Base-by-base conservation (phyloP, 2,888 invertebrate genomes). In the Ornithoptera priamus region DNA sequence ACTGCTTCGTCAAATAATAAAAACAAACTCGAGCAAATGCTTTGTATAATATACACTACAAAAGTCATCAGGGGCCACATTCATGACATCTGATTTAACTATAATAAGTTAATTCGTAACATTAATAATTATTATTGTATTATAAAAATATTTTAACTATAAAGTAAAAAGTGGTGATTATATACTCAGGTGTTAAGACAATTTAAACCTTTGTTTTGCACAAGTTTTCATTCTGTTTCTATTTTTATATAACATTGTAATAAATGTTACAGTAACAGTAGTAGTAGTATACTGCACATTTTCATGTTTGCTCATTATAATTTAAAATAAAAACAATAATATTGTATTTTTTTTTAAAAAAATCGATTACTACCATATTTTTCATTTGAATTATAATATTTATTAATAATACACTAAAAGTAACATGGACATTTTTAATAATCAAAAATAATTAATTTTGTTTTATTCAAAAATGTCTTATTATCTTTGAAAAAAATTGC, bases 81-180 rank as follows among this genome's bases (percentile, higher is more conserved):
- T 67, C 61, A 67, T 70, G 70, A 64, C 70, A 70, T 70, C 67
- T 67, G 67, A 50, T 70, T 36, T 46, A 42, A 60, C n/a, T n/a
- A 61, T 36, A 61, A 20, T 58, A 24, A 39, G 30, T 30, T 60
- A 42, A 39, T 42, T 39, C 10, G 30, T 42, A 61, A 42, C 8
- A 8, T 39, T 61, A 20, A 12, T 24, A 58, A 12, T 24, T 15
- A 6, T 15, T 12, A 22, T 58, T 58, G 12, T 58, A 7, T 22
- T 15, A 22, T 22, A 12, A 24, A 58, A 58, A n/a, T 58, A 61
- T 39, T 61, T 30, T 4, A 8, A 30, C 5, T 30, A 30, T 6
- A 59, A 59, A 30, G 30, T 12, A 24, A 59, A 59, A 59, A 59
- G 30, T 58, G 46, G 36, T 66, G 20, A 39, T 46, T 58, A 59